phyloP scores from a whole-genome alignment of 2,113 vertebrate genomes.

The Mesoclemmys tuberculata region DNA sequence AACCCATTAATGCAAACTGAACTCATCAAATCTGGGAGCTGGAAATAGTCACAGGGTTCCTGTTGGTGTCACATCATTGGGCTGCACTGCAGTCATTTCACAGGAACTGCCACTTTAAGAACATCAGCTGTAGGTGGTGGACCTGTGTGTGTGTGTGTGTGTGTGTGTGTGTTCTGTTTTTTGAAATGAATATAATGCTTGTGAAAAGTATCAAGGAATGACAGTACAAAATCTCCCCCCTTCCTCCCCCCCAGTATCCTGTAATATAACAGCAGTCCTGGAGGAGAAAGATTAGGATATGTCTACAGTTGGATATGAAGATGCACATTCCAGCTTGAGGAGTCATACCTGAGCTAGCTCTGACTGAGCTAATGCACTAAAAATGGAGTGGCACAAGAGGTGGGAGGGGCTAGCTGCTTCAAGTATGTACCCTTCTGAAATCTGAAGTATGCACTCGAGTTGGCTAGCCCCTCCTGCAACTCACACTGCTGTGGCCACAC shows the following conservation, averaged over 20 bases:
- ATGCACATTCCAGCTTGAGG: not conserved
- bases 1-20: not conserved
- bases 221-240: not conserved
- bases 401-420: not conserved
- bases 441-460: not conserved
- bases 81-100: not conserved
- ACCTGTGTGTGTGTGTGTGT: not conserved
- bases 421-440: not conserved
- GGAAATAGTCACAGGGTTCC: not conserved
- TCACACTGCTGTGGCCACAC: not conserved
- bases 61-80: not conserved
- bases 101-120: not conserved
- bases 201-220: not conserved
- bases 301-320: not conserved
- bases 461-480: not conserved
- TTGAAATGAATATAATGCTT: not conserved
- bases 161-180: not conserved
- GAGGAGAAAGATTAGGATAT: not conserved
- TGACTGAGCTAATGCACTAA: not conserved
- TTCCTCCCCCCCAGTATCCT: not conserved
- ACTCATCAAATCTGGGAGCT: not conserved
- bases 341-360: not conserved
- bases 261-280: not conserved
- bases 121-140: not conserved
- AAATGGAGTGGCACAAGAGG: not conserved